phyloP scores from a whole-genome alignment of 2,113 vertebrate genomes.

The Formicarius rufipectus region DNA sequence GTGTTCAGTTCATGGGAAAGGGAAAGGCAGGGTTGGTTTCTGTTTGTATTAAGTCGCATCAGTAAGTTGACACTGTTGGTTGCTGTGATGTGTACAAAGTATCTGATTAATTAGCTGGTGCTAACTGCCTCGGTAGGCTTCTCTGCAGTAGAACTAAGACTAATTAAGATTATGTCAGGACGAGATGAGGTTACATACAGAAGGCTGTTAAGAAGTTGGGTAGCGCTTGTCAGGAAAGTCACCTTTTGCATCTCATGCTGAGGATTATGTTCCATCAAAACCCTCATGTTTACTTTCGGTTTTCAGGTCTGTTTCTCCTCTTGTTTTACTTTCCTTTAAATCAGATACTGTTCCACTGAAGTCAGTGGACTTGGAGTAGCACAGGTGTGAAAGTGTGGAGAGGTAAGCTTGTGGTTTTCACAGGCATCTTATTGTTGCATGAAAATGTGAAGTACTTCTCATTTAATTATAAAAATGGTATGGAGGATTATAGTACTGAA shows the following conservation, averaged over 20 bases:
- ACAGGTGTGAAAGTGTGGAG: background rate
- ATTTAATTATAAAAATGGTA: background rate
- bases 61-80: slow-evolving; percentile 53
- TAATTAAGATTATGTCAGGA: slow-evolving; percentile 78
- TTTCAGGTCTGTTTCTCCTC: background rate
- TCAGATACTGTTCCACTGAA: background rate
- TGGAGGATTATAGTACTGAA: background rate
- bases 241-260: slow-evolving; percentile 1
- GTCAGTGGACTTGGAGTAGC: background rate
- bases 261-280: background rate
- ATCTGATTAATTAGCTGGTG: slow-evolving; percentile 76
- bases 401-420: background rate
- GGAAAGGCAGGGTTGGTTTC: background rate
- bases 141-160: slow-evolving; percentile 67
- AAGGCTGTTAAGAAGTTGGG: slow-evolving; percentile 52
- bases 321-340: background rate
- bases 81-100: slow-evolving; percentile 61
- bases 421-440: background rate
- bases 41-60: slow-evolving; percentile 57
- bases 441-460: background rate
- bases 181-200: slow-evolving; percentile 45
- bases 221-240: slow-evolving; percentile 25
- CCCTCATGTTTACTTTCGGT: background rate
- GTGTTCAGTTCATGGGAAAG: background rate
- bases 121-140: slow-evolving; percentile 72